Evolutionary conservation across 2,113 vertebrate species (phyloP), one percentile per base, ranked within the genome.

Genomic region (Laticauda colubrina): DNA sequence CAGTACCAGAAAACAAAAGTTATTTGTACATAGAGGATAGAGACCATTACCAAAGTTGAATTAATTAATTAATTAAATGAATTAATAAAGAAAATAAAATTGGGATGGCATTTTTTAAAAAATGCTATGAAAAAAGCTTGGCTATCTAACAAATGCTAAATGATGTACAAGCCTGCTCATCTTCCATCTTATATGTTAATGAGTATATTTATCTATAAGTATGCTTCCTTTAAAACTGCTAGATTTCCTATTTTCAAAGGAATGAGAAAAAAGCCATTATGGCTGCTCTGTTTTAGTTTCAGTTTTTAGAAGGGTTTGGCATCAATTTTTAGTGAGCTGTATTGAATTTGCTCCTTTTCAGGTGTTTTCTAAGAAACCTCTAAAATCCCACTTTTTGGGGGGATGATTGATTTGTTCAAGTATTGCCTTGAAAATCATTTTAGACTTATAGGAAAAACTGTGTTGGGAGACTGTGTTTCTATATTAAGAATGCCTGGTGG

Each of bases 1-100:
- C 8, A 56, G 34, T n/a, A 34, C 8, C 8, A 39, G 21, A 39
- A 89, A 89, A 87, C n/a, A 53, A 87, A 43, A 3, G 96, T 21
- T 18, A 96, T 91, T 5, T 93, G 54, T 92, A 92, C 91, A 91
- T 95, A 57, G n/a, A 86, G 21, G 39, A 18, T 1, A 51, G 48
- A 20, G 5, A 59, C 15, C 48, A 91, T 85, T 85, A 39, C 20
- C 18, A 81, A 51, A 81, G 2, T 55, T 55, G 51, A 23, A 91
- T 39, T 4, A 91, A 9, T 20, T 75, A 20, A 81, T 39, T 39
- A 39, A 39, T 1, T 39, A 39, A 39, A 39, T 39, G 34, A 39
- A 39, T 39, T 39, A 39, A 39, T 39, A 39, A 39, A 39, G 34
- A 39, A 39, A 39, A 39, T 81, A 81, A 81, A 39, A 81, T 6